Evolutionary conservation across 2,113 vertebrate species (phyloP), one percentile per base, ranked within the genome.

Genomic region (Festucalex cinctus): DNA sequence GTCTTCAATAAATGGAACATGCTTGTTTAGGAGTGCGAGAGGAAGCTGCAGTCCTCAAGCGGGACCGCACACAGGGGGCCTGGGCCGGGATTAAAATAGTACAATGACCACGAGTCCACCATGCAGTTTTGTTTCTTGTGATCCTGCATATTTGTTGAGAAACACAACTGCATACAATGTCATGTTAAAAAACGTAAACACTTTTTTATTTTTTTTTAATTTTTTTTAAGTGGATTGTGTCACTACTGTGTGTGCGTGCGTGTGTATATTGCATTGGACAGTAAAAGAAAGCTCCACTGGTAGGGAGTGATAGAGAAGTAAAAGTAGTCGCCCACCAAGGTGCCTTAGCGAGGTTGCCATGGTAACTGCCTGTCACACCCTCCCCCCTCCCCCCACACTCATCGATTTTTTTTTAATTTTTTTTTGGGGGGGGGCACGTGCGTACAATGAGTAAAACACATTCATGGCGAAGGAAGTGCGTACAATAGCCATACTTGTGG

Each of bases 231-330:
- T 68, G 79, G 83, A 70, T 73, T 62, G 48, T 71, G 63, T 22
- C 64, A 54, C 62, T 59, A 66, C 48, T 70, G 67, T 75, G 64
- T 74, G 63, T 68, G 57, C 65, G 43, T 44, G 24, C 62, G 53
- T 59, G 62, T 74, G 54, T 68, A 37, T 63, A 63, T 73, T 77
- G 76, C 67, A 62, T 37, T 49, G 48, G 72, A 57, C 72, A 64
- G 70, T 69, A 79, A 82, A 73, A 79, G 67, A 82, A 26, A 24
- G 62, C 81, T 74, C 77, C 62, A 69, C 68, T 5, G 51, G 70
- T 73, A 67, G 79, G 81, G 77, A 87, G 84, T 78, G 83, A 85
- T 85, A 82, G 76, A 85, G 84, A 75, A 76, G 81, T 78, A 84
- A 80, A 81, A 76, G 82, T 73, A 85, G 77, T 80, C 80, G 83